phyloP scores from a whole-genome alignment of 2,113 vertebrate species.

The Telmatochromis brachygnathus region DNA sequence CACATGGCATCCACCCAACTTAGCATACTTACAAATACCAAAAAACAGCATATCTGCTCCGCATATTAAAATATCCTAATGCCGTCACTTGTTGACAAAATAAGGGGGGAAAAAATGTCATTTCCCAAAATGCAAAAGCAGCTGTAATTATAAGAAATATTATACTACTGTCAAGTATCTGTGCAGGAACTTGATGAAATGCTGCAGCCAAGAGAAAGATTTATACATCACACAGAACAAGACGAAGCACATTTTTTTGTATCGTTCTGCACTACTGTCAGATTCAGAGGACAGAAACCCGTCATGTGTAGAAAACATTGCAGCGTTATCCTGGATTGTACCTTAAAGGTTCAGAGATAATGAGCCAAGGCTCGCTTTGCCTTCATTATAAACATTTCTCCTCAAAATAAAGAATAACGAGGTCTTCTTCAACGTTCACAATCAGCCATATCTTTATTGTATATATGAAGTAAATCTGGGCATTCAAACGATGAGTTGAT shows the following conservation, averaged over 20 bases:
- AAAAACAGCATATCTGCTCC: neutral
- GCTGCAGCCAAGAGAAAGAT: neutral
- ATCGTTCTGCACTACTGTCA: neutral
- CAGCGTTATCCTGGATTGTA: neutral
- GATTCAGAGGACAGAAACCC: neutral
- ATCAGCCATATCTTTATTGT: neutral
- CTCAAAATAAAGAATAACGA: neutral
- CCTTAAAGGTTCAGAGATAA: neutral
- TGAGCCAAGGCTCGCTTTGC: neutral
- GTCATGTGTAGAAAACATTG: neutral
- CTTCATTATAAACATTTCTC: constrained; percentile 2
- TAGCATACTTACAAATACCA: neutral
- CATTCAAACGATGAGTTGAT: neutral
- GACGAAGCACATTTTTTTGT: neutral
- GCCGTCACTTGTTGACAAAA: rapidly evolving
- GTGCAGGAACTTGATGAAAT: neutral
- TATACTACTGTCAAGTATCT: neutral
- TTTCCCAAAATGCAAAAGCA: neutral
- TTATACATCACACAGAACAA: neutral
- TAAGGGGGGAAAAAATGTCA: rapidly evolving
- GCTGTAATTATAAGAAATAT: neutral
- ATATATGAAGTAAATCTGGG: neutral
- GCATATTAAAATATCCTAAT: neutral
- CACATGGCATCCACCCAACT: neutral
- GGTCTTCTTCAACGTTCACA: neutral